Percentiles rank a stretch among this genome's conserved stretches.
These are phyloP conservation scores for Hoplias malabaricus DNA, from an alignment of 2,113 vertebrate species.

Conservation along the genomic window DNA sequence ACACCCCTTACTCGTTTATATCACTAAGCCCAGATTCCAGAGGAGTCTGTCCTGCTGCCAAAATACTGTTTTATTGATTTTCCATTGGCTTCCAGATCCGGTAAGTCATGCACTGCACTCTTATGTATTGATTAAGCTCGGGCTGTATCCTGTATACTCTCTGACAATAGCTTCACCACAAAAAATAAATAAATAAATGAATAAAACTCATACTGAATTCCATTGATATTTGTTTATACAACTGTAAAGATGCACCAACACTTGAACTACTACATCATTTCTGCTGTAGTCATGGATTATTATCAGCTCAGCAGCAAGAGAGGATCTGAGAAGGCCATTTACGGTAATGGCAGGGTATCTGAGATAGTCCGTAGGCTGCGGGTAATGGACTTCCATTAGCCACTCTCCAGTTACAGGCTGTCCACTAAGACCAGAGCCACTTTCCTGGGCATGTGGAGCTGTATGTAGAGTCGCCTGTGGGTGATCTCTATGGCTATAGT, in stretches of 20 bases:
- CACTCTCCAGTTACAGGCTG: conserved; percentile 18
- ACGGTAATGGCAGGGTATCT: not conserved
- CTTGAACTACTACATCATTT: not conserved
- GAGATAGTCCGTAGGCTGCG: not conserved
- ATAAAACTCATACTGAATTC: too few species aligned
- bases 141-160: not conserved
- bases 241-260: not conserved
- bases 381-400: not conserved
- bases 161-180: too few species aligned
- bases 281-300: not conserved
- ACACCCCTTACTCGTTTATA: not conserved
- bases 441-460: not conserved
- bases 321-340: not conserved
- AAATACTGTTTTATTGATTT: conserved; percentile 36
- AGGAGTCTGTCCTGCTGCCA: conserved; percentile 1
- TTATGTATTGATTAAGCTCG: not conserved
- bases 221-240: not conserved
- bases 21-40: conserved; percentile 5
- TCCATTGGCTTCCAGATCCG: not conserved
- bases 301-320: not conserved
- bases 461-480: not conserved
- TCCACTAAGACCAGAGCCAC: not conserved
- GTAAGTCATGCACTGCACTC: not conserved
- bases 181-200: not conserved
- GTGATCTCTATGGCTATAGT: not conserved